Percentiles rank a stretch among this genome's conserved stretches.
Evolutionary conservation across 92 coral and sea anemone genomes (phyloP).

Genomic region (Montipora capitata): DNA sequence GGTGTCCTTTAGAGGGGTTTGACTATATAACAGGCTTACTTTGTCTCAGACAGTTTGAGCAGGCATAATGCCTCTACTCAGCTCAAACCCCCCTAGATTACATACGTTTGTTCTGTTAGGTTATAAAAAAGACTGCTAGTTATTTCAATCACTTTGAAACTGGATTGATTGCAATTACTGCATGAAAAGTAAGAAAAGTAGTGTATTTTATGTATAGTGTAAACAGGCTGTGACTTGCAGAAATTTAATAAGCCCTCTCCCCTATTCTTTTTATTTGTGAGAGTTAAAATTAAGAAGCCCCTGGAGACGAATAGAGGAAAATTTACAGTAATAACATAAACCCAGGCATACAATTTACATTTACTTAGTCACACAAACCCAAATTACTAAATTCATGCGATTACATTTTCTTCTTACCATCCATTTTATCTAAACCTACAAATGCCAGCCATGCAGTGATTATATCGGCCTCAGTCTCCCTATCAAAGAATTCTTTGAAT

Average conservation of each 20-base stretch:
- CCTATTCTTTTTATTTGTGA: slow-evolving; percentile 12
- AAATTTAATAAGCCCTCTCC: slow-evolving; percentile 16
- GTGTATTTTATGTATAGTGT: slow-evolving; percentile 10
- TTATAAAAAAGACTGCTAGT: slow-evolving; percentile 5
- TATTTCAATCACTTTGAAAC: slow-evolving; percentile 10
- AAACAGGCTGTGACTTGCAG: slow-evolving; percentile 12
- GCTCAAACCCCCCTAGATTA: slow-evolving; percentile 17
- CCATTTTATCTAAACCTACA: not conserved
- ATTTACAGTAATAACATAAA: slow-evolving; percentile 18
- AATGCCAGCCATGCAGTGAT: slow-evolving; percentile 5
- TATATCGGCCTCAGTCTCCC: slow-evolving; percentile 5
- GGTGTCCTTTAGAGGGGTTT: slow-evolving; percentile 11
- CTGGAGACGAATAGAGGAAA: slow-evolving; percentile 15
- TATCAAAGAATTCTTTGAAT: slow-evolving; percentile 12
- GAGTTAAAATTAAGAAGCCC: slow-evolving; percentile 12
- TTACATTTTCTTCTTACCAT: slow-evolving; percentile 9
- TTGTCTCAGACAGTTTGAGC: slow-evolving; percentile 18
- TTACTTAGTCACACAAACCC: slow-evolving; percentile 19
- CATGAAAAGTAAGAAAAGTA: slow-evolving; percentile 12
- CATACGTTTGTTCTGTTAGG: slow-evolving; percentile 3
- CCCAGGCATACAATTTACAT: slow-evolving; percentile 16
- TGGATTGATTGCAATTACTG: slow-evolving; percentile 10
- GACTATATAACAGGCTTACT: slow-evolving; percentile 17
- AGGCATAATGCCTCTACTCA: slow-evolving; percentile 16
- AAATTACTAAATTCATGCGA: slow-evolving; percentile 12